phyloP scores from a whole-genome alignment of 2,888 invertebrate genomes.

The Hirtodrosophila alboralis region DNA sequence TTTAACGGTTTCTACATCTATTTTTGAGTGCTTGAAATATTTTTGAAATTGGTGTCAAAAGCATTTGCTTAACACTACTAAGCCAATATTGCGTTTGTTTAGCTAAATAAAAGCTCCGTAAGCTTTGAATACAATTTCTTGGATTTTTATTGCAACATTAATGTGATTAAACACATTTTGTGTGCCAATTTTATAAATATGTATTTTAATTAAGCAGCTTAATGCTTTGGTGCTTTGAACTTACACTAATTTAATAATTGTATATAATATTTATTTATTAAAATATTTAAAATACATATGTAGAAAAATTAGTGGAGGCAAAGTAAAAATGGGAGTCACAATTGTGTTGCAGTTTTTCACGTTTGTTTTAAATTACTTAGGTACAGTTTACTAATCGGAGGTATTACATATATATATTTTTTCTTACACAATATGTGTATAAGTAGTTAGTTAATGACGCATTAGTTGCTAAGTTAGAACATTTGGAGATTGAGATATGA shows the following conservation, averaged over 20 bases:
- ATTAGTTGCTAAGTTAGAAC: slow-evolving; percentile 38
- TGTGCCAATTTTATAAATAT: slow-evolving; percentile 51
- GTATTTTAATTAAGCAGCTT: slow-evolving; percentile 58
- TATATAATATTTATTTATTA: slow-evolving; percentile 49
- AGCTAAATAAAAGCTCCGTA: slow-evolving; percentile 37
- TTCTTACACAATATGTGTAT: slow-evolving; percentile 32
- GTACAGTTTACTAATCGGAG: slow-evolving; percentile 77
- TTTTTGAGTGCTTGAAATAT: slow-evolving; percentile 59
- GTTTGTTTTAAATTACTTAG: slow-evolving; percentile 52
- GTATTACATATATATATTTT: slow-evolving; percentile 71
- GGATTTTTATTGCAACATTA: slow-evolving; percentile 53
- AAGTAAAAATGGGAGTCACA: slow-evolving; percentile 35
- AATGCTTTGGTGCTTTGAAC: slow-evolving; percentile 57
- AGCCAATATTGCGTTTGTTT: slow-evolving; percentile 62
- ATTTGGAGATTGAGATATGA: slow-evolving; percentile 66
- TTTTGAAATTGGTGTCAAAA: slow-evolving; percentile 32
- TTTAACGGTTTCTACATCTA: slow-evolving; percentile 66
- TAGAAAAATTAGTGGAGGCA: slow-evolving; percentile 33
- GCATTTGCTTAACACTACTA: slow-evolving; percentile 44
- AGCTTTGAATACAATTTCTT: slow-evolving; percentile 44
- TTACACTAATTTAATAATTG: slow-evolving; percentile 57
- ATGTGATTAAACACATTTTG: slow-evolving; percentile 51
- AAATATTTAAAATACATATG: slow-evolving; percentile 44
- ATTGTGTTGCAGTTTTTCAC: slow-evolving; percentile 28
- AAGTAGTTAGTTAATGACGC: slow-evolving; percentile 31